Evolutionary conservation across 2,113 vertebrate genomes (phyloP).

Genomic region (Erythrocercus mccallii): DNA sequence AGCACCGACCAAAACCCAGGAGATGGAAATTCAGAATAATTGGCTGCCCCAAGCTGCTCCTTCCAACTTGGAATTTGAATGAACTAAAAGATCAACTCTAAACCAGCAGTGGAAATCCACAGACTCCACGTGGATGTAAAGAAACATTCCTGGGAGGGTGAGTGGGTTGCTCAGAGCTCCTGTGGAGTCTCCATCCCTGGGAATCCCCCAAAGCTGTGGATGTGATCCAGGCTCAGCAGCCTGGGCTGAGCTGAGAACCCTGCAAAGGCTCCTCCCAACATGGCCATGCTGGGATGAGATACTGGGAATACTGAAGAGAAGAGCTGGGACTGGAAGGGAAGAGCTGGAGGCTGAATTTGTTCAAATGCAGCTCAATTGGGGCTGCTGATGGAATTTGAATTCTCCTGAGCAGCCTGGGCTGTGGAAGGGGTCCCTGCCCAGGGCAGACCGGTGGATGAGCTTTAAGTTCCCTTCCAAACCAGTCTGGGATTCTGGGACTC

Average conservation of each 20-base stretch:
- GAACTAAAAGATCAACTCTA: neutral
- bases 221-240: too few relatives aligned
- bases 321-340: neutral
- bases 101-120: neutral
- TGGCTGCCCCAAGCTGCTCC: neutral
- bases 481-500: neutral
- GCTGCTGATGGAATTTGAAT: neutral
- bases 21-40: slow-evolving; percentile 2
- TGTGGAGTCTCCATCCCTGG: neutral
- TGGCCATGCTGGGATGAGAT: neutral
- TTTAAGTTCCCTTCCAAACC: neutral
- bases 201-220: neutral
- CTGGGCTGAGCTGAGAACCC: neutral
- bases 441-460: neutral
- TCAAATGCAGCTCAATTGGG: neutral
- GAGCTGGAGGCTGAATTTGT: neutral
- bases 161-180: neutral
- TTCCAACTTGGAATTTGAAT: neutral
- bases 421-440: neutral
- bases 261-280: neutral
- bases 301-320: neutral
- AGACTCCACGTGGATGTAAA: neutral
- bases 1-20: neutral
- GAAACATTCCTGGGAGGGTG: neutral
- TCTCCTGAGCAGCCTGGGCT: neutral